These are phyloP conservation scores for Athene noctua DNA, from an alignment of 2,113 vertebrate genomes.

Conservation along the genomic window DNA sequence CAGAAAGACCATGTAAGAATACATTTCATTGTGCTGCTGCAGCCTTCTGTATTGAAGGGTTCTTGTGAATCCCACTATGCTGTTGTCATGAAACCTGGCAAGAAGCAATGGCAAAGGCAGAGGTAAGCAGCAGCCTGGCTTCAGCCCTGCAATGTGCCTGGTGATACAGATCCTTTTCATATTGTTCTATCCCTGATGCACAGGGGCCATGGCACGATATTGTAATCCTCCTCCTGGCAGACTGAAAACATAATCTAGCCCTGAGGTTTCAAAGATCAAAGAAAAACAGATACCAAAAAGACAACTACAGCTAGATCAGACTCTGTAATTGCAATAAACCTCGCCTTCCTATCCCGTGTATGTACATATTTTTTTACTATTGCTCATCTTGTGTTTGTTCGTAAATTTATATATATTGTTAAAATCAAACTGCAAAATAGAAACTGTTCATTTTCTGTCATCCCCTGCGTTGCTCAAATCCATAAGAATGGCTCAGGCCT, in stretches of 20 bases:
- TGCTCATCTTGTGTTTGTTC: background rate
- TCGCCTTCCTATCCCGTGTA: background rate
- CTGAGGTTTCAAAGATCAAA: constrained; percentile 18
- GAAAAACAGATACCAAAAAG: background rate
- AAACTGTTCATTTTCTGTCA: background rate
- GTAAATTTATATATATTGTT: background rate
- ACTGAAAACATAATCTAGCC: constrained; percentile 24
- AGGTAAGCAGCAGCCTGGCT: background rate
- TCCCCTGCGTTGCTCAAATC: background rate
- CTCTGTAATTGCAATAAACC: background rate
- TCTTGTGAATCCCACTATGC: background rate
- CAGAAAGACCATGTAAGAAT: background rate
- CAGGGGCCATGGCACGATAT: background rate
- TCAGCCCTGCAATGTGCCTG: background rate
- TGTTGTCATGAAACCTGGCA: background rate
- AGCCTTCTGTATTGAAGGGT: background rate
- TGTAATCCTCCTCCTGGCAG: background rate
- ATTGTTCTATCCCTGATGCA: background rate
- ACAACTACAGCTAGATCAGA: background rate
- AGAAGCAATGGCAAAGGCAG: background rate
- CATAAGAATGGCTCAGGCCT: background rate
- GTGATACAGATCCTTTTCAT: background rate
- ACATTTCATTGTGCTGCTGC: background rate
- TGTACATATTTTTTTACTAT: background rate
- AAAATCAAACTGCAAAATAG: background rate